Evolutionary conservation across 1,140 invertebrate species (phyloP).

Genomic region (Vanessa tameamea): DNA sequence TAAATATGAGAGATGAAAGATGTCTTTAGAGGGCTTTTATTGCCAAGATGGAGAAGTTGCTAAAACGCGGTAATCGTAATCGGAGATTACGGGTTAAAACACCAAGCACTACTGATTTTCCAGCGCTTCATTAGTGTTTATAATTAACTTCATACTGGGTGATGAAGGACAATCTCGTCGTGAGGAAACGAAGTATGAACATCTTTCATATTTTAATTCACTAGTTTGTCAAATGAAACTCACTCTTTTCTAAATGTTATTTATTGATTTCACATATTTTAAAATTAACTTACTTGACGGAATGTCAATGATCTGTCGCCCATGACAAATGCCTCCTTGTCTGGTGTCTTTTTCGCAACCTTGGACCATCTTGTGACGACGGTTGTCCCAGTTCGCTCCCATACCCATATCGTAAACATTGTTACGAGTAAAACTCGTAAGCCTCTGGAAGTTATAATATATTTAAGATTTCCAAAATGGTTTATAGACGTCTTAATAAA

Average conservation of each 20-base stretch:
- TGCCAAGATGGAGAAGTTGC: too few species aligned
- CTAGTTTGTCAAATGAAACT: not conserved
- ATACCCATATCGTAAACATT: conserved; percentile 66
- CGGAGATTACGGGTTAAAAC: too few species aligned
- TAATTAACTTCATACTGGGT: too few species aligned
- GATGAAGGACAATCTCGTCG: too few species aligned
- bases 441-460: conserved; percentile 47
- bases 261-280: not conserved
- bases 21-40: too few species aligned
- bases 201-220: too few species aligned
- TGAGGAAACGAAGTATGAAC: too few species aligned
- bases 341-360: conserved; percentile 81
- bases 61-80: too few species aligned
- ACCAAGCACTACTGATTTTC: too few species aligned
- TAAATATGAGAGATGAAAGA: too few species aligned
- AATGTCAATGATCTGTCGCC: conserved; percentile 88
- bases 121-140: too few species aligned
- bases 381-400: conserved; percentile 81
- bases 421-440: conserved; percentile 60
- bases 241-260: not conserved
- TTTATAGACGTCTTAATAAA: not conserved
- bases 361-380: conserved; percentile 84
- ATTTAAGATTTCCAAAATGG: not conserved
- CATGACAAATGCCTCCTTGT: conserved; percentile 87
- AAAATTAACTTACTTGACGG: conserved; percentile 78